phyloP scores from a whole-genome alignment of 1,140 invertebrate species.

The Brachionus rotundiformis region DNA sequence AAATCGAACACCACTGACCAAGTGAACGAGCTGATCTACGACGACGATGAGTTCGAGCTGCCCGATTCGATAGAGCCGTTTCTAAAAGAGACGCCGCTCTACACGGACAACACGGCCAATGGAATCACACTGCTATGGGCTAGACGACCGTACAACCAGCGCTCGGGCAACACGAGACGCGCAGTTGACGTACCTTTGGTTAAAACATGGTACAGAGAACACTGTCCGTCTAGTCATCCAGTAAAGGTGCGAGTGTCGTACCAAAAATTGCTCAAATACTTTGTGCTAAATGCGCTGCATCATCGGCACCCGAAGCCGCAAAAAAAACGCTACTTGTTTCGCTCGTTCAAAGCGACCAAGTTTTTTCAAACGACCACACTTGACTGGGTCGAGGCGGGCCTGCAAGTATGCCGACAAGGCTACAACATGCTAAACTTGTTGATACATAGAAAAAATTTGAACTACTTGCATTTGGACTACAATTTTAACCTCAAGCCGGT shows the following conservation, averaged over 20 bases:
- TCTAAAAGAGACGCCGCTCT: constrained; percentile 88
- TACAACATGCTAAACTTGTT: constrained; percentile 99
- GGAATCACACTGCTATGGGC: constrained; percentile 98
- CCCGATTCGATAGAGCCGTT: constrained; percentile 87
- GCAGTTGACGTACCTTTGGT: constrained; percentile 95
- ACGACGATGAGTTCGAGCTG: constrained; percentile 89
- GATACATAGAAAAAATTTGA: constrained; percentile 98
- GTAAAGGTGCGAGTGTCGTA: constrained; percentile 99
- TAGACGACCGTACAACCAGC: constrained; percentile 91
- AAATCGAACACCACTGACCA: constrained; percentile 55
- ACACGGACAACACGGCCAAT: constrained; percentile 98
- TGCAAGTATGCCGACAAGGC: constrained; percentile 93
- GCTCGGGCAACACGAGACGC: constrained; percentile 78
- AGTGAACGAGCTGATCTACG: neutral
- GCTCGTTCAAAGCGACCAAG: constrained; percentile 98
- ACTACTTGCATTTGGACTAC: constrained; percentile 98
- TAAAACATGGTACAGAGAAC: constrained; percentile 89
- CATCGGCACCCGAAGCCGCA: constrained; percentile 95
- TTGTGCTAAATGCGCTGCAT: constrained; percentile 93
- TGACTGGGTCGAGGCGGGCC: constrained; percentile 86
- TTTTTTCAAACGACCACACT: constrained; percentile 99
- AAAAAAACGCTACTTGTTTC: constrained; percentile 94
- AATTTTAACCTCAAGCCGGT: constrained; percentile 99
- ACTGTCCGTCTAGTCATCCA: constrained; percentile 95
- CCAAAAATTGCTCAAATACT: constrained; percentile 97